phyloP scores from a whole-genome alignment of 1,140 invertebrate genomes.

The Arion vulgaris region DNA sequence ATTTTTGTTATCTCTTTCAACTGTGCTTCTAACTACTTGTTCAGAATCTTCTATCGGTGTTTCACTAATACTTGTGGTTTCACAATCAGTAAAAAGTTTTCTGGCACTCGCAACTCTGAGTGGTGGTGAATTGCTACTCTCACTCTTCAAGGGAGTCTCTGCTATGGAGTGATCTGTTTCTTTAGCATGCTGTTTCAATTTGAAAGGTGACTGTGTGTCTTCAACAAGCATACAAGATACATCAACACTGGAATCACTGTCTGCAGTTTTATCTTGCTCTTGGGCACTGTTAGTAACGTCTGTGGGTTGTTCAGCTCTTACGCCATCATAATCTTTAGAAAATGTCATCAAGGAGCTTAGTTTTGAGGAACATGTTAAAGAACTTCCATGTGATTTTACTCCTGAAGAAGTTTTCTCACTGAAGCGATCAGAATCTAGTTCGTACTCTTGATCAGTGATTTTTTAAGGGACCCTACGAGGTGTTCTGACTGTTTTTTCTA shows the following conservation, averaged over 20 bases:
- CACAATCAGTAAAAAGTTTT: constrained; percentile 26
- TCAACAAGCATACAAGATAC: constrained; percentile 21
- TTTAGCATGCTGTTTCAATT: neutral
- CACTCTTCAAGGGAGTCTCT: constrained; percentile 27
- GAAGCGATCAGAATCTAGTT: neutral
- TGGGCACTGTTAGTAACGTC: neutral
- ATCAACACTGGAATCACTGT: neutral
- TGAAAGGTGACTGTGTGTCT: constrained; percentile 31
- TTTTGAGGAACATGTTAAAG: neutral
- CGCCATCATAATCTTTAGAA: neutral
- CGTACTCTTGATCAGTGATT: constrained; percentile 7
- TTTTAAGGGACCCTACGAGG: constrained; percentile 30
- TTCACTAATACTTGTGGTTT: neutral
- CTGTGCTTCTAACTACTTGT: neutral
- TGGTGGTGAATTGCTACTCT: constrained; percentile 14
- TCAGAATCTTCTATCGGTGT: neutral
- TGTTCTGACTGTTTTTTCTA: neutral
- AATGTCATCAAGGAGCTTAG: neutral
- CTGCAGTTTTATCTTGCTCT: neutral
- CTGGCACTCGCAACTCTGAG: neutral
- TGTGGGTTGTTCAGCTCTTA: neutral
- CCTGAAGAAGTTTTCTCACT: neutral
- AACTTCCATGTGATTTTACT: neutral
- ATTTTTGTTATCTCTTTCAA: neutral
- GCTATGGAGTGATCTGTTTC: neutral